A percentile compares a stretch with the other conserved stretches of the same genome.
Evolutionary conservation across 1,140 invertebrate genomes (phyloP).

Genomic region (Meteorus sp.): DNA sequence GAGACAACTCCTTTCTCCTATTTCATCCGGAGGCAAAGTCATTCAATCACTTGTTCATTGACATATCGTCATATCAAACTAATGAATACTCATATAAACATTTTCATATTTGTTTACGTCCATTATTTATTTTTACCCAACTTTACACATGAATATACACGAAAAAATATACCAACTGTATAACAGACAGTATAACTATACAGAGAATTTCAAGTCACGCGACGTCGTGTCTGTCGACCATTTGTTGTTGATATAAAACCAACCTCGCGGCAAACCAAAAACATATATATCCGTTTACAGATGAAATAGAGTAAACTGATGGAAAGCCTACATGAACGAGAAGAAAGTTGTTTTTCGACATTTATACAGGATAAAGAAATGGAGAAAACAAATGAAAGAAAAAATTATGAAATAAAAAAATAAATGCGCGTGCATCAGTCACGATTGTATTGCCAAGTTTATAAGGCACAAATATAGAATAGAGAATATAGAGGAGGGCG

Average conservation of each 20-base stretch:
- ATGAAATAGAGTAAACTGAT: slow-evolving; percentile 2
- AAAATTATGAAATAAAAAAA: no score
- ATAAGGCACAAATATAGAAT: neutral
- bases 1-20: no score
- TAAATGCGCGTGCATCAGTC: neutral
- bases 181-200: slow-evolving; percentile 3
- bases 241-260: slow-evolving; percentile 21
- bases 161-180: neutral
- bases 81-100: slow-evolving; percentile 14
- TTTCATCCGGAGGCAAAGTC: no score
- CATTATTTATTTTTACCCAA: no score
- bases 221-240: slow-evolving; percentile 18
- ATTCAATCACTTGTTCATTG: slow-evolving; percentile 5
- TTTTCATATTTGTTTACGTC: slow-evolving; percentile 22
- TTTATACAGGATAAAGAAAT: no score
- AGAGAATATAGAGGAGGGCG: no score
- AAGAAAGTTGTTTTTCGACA: slow-evolving; percentile 19
- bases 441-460: neutral
- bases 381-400: no score
- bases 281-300: slow-evolving; percentile 5
- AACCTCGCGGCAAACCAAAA: slow-evolving; percentile 13
- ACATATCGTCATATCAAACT: neutral
- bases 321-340: neutral
- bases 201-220: slow-evolving; percentile 14
- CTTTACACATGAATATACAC: no score